Percentiles rank a stretch among this genome's conserved stretches.
These are phyloP conservation scores for Rhagologus leucostigma DNA, from an alignment of 2,113 vertebrate species.

Conservation along the genomic window DNA sequence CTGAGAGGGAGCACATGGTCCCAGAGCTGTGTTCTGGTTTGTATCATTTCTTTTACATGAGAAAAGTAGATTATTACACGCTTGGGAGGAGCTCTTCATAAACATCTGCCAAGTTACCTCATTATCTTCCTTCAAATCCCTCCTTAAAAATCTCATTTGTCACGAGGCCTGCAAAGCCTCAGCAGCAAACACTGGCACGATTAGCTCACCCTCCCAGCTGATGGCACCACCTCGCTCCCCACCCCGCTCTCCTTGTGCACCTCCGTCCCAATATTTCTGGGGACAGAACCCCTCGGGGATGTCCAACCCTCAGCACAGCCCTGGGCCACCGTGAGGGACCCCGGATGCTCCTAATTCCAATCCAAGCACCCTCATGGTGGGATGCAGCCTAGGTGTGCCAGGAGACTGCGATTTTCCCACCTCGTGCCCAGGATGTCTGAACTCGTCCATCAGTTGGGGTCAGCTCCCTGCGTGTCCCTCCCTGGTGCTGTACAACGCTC, in stretches of 20 bases:
- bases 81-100: conserved; percentile 47
- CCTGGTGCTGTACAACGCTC: not conserved
- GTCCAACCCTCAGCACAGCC: not conserved
- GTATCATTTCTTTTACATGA: conserved; percentile 24
- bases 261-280: not conserved
- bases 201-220: not conserved
- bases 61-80: conserved; percentile 18
- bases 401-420: not conserved
- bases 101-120: conserved; percentile 51
- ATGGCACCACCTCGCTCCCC: not conserved
- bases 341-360: no score
- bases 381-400: not conserved
- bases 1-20: not conserved
- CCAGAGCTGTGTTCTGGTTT: not conserved
- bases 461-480: not conserved
- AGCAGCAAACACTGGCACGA: not conserved
- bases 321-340: not conserved
- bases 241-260: rapidly evolving
- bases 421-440: not conserved
- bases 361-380: not conserved
- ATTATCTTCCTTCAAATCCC: conserved; percentile 45
- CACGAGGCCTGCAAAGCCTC: not conserved
- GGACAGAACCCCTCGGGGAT: not conserved
- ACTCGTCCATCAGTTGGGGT: not conserved
- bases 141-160: conserved; percentile 41